Conservation (phyloP, 2,888 invertebrate species). For the Ectobius pallidus region DNA sequence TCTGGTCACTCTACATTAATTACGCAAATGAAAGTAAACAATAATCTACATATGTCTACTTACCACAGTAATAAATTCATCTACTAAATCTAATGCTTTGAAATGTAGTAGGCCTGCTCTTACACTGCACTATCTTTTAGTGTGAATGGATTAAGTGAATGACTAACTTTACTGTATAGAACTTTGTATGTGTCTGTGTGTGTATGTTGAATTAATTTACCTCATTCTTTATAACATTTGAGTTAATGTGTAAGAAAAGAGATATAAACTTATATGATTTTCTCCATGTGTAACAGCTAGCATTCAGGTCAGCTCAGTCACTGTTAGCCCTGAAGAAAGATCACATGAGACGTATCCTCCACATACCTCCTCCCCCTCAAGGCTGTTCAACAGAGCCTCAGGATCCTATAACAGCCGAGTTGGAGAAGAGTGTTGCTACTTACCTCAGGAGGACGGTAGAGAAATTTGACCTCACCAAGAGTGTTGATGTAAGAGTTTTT, state of each 20-base stretch:
- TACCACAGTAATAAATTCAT: no score
- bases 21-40: no score
- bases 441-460: constrained; percentile 74
- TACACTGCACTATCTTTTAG: background rate
- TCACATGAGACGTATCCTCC: constrained; percentile 71
- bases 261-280: no score
- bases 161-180: no score
- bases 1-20: no score
- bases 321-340: constrained; percentile 74
- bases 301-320: constrained; percentile 73
- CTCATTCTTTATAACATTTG: background rate
- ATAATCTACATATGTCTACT: no score
- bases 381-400: constrained; percentile 39
- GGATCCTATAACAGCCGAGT: constrained; percentile 56
- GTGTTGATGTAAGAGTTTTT: constrained; percentile 55
- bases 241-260: no score
- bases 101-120: no score
- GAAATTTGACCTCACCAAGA: constrained; percentile 62
- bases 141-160: background rate
- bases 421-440: constrained; percentile 65
- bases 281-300: constrained; percentile 63
- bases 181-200: no score
- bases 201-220: background rate
- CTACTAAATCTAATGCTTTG: no score
- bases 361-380: constrained; percentile 50